These are phyloP conservation scores for Zosterops hypoxanthus DNA, from an alignment of 2,113 vertebrate species.

Conservation along the genomic window DNA sequence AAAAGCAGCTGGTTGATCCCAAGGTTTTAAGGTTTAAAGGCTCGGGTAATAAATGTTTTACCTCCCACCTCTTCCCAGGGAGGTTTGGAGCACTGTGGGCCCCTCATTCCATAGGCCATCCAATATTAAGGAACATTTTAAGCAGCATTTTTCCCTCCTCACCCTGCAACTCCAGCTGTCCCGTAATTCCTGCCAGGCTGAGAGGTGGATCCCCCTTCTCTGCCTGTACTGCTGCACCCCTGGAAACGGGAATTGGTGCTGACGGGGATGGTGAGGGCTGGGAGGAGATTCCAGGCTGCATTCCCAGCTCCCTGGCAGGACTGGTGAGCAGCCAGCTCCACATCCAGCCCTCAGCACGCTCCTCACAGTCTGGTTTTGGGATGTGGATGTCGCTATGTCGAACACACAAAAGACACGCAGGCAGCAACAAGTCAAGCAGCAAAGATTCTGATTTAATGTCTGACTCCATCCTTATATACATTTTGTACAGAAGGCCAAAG, in stretches of 20 bases:
- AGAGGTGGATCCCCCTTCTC: neutral
- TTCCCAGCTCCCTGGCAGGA: neutral
- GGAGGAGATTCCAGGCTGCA: neutral
- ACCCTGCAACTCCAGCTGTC: neutral
- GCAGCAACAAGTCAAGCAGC: no score
- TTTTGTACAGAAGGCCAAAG: no score
- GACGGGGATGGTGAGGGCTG: rapidly evolving
- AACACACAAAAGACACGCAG: no score
- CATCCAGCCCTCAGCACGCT: rapidly evolving
- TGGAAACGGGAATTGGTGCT: neutral
- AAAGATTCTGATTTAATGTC: no score
- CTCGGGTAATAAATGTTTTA: neutral
- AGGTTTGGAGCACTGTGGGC: neutral
- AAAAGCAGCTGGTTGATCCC: neutral
- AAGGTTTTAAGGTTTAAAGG: neutral
- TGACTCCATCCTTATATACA: no score
- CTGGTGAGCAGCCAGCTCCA: neutral
- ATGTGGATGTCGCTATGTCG: no score
- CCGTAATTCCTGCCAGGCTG: neutral
- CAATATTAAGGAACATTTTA: neutral
- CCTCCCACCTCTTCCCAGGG: neutral
- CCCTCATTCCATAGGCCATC: neutral
- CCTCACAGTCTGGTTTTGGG: no score
- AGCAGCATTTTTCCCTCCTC: neutral
- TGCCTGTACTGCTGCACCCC: neutral